Percentiles rank a stretch among this genome's conserved stretches.
These are phyloP conservation scores for Chrysaora quinquecirrha DNA, from an alignment of 30 jellyfish, hydroid and myxozoan genomes.

Conservation along the genomic window DNA sequence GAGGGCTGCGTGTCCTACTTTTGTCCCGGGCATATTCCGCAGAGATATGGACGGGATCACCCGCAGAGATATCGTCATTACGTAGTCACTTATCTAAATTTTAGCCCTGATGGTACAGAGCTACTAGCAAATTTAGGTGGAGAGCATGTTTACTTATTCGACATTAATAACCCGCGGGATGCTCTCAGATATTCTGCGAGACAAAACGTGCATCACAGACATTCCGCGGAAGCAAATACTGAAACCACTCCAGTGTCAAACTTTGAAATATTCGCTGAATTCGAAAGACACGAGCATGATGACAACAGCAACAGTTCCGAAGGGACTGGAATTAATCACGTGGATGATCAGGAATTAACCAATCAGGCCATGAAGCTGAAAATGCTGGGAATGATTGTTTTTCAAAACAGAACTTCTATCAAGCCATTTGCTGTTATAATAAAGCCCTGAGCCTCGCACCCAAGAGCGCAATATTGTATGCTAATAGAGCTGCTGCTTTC, in stretches of 20 bases:
- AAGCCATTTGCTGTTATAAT: conserved; percentile 86
- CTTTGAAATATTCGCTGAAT: background rate
- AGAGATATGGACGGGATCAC: conserved; percentile 76
- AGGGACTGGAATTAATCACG: background rate
- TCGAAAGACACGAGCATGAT: background rate
- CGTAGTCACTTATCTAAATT: conserved; percentile 79
- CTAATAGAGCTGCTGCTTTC: conserved; percentile 98
- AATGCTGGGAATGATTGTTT: conserved; percentile 88
- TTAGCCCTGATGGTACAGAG: conserved; percentile 96
- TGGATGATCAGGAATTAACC: conserved; percentile 19
- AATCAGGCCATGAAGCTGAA: conserved; percentile 73
- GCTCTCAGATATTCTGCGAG: conserved; percentile 70
- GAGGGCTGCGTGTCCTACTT: conserved; percentile 85
- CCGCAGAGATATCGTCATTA: conserved; percentile 77
- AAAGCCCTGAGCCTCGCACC: conserved; percentile 73
- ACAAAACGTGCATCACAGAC: conserved; percentile 17
- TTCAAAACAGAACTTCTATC: conserved; percentile 85
- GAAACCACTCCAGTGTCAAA: background rate
- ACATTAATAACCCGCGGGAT: conserved; percentile 50
- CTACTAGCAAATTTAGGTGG: conserved; percentile 90
- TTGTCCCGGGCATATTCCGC: conserved; percentile 97
- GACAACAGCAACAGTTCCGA: background rate
- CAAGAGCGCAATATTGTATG: conserved; percentile 83
- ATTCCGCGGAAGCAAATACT: background rate
- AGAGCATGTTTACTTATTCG: conserved; percentile 88